Conservation (phyloP, 2,888 invertebrate genomes). For the Acanthococcus lagerstroemiae region DNA sequence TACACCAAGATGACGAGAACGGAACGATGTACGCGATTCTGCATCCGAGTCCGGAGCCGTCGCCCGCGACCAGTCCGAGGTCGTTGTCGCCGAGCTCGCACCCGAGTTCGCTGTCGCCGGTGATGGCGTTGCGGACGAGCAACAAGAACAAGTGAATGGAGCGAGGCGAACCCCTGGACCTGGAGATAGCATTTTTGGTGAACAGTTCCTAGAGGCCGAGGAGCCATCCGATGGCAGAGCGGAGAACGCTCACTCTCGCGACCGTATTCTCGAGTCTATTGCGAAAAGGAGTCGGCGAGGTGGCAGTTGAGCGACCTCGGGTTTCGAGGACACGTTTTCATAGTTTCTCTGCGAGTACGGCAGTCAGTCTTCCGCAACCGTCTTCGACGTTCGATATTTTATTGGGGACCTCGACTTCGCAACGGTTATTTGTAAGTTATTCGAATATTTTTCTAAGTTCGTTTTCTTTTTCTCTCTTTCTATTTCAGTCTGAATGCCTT, state of each 20-base stretch:
- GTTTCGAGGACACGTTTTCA: too few species aligned
- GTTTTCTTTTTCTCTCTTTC: neutral
- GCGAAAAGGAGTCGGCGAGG: too few species aligned
- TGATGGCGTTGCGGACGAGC: neutral
- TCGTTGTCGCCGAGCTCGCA: slow-evolving; percentile 22
- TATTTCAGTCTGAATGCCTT: neutral
- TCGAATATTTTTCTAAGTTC: neutral
- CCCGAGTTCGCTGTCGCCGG: slow-evolving; percentile 3
- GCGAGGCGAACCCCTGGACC: neutral
- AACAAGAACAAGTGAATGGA: neutral
- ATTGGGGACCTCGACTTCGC: too few species aligned
- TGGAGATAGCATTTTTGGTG: neutral
- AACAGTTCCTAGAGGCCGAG: neutral
- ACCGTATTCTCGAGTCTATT: neutral
- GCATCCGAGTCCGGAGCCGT: slow-evolving; percentile 37
- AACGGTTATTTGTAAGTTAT: too few species aligned
- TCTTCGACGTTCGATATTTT: too few species aligned
- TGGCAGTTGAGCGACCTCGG: too few species aligned
- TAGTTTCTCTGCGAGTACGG: too few species aligned
- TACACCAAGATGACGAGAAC: slow-evolving; percentile 55
- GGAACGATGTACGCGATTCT: slow-evolving; percentile 37
- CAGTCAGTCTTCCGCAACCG: too few species aligned
- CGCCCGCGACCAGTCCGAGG: slow-evolving; percentile 34
- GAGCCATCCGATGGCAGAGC: neutral
- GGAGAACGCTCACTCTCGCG: neutral